phyloP scores from a whole-genome alignment of 2,888 invertebrate genomes.

The Seladonia tumulorum region DNA sequence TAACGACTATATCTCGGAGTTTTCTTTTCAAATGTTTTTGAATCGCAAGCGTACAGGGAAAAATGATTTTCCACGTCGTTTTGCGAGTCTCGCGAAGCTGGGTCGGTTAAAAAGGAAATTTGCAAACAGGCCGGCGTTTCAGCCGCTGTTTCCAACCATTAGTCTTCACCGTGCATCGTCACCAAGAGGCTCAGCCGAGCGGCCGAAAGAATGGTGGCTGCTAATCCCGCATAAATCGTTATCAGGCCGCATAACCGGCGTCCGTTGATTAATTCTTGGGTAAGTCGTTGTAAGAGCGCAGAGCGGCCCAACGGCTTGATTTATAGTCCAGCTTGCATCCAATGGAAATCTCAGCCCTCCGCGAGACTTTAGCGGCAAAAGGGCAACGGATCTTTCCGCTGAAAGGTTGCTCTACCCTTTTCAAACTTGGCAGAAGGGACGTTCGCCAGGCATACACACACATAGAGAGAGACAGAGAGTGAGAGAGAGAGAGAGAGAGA shows the following conservation, averaged over 20 bases:
- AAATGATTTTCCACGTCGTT: too few species aligned
- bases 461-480: accelerated
- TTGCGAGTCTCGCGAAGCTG: too few species aligned
- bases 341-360: constrained; percentile 63
- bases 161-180: constrained; percentile 9
- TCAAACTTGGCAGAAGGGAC: constrained; percentile 47
- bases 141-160: not conserved
- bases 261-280: constrained; percentile 67
- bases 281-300: constrained; percentile 37
- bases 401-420: constrained; percentile 77
- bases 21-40: too few species aligned
- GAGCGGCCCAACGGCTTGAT: constrained; percentile 49
- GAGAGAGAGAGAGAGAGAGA: not conserved
- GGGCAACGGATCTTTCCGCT: constrained; percentile 70
- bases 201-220: not conserved
- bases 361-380: constrained; percentile 62
- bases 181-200: not conserved
- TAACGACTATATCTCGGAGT: too few species aligned
- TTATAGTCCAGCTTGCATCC: constrained; percentile 69
- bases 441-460: not conserved
- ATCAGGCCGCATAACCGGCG: constrained; percentile 35
- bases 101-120: not conserved
- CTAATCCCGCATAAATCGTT: constrained; percentile 38
- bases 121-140: not conserved
- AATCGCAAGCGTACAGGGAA: too few species aligned